Conservation (phyloP, 2,113 vertebrate species). For the Salminus brasiliensis region DNA sequence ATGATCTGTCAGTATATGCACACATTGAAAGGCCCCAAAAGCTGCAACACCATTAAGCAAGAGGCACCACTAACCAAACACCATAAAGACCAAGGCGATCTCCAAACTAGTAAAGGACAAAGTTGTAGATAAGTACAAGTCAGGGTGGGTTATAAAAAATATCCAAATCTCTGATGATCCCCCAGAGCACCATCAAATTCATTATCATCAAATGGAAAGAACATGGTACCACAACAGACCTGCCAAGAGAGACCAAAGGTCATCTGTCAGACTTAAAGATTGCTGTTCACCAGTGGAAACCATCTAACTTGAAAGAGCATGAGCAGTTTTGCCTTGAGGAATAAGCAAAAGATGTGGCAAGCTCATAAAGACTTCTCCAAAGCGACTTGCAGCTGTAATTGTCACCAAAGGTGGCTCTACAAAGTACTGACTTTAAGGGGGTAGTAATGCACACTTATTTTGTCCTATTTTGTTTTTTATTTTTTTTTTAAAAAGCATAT, state of each 20-base stretch:
- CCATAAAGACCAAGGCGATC: neutral
- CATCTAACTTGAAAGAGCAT: too few relatives aligned
- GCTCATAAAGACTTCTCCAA: too few relatives aligned
- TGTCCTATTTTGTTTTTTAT: too few relatives aligned
- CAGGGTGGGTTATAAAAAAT: neutral
- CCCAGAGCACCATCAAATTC: too few relatives aligned
- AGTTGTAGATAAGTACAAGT: neutral
- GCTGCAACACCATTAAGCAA: neutral
- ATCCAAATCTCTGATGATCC: too few relatives aligned
- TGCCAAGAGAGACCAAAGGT: neutral
- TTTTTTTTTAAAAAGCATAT: too few relatives aligned
- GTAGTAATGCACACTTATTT: too few relatives aligned
- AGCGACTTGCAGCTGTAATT: too few relatives aligned
- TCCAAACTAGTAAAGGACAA: neutral
- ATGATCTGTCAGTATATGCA: slow-evolving; percentile 1
- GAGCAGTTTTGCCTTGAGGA: neutral
- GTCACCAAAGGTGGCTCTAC: too few relatives aligned
- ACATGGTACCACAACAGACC: neutral
- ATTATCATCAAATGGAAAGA: too few relatives aligned
- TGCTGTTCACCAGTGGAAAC: slow-evolving; percentile 5
- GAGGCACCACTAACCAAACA: neutral
- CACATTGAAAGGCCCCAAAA: neutral
- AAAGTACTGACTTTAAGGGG: too few relatives aligned
- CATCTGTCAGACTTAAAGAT: neutral
- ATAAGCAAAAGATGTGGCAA: too few relatives aligned